phyloP scores from a whole-genome alignment of 2,797 vertebrate genomes.

The Iguana delicatissima region DNA sequence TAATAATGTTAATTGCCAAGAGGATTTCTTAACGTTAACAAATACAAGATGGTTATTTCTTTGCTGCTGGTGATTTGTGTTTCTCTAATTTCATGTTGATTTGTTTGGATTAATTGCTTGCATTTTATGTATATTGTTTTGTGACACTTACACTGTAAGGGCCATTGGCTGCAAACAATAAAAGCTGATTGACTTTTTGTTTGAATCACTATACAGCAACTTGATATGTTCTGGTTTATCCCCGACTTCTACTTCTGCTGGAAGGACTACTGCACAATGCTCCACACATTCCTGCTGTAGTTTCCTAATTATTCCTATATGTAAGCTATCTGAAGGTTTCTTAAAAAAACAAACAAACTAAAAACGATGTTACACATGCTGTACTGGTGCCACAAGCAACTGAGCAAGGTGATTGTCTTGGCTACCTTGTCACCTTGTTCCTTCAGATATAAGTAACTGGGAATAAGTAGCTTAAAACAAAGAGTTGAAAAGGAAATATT shows the following conservation, averaged over 20 bases:
- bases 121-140: not conserved
- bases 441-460: not conserved
- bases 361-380: not conserved
- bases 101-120: not conserved
- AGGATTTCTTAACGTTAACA: no score
- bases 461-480: constrained; percentile 22
- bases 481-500: constrained; percentile 37
- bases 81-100: not conserved
- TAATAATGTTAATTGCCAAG: no score
- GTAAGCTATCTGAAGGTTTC: no score
- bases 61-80: no score
- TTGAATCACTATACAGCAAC: not conserved
- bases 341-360: not conserved
- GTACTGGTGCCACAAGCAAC: not conserved
- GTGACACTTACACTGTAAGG: not conserved
- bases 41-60: no score
- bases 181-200: not conserved
- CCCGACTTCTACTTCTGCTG: not conserved
- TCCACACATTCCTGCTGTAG: not conserved
- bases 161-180: not conserved
- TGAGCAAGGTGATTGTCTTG: not conserved
- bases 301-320: not conserved
- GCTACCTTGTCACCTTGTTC: not conserved
- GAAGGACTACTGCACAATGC: not conserved
- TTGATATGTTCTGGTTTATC: not conserved